phyloP scores from a whole-genome alignment of 2,113 vertebrate species.

The Phylloscopus trochiloides region DNA sequence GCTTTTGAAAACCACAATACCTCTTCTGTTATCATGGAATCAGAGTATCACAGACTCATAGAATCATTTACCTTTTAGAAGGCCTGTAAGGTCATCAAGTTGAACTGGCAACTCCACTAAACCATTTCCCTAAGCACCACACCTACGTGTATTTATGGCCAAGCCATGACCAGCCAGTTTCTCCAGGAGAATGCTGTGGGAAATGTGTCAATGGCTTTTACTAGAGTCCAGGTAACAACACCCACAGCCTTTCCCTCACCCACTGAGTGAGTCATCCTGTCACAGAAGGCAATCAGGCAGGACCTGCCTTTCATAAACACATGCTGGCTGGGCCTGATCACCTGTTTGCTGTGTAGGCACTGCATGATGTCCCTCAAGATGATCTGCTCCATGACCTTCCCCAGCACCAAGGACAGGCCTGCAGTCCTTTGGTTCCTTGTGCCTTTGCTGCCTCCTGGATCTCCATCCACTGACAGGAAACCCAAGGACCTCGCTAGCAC shows the following conservation, averaged over 20 bases:
- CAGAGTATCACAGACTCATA: background rate
- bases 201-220: background rate
- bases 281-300: background rate
- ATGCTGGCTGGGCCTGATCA: background rate
- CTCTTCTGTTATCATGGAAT: background rate
- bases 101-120: background rate
- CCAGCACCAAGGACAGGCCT: background rate
- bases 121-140: background rate
- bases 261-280: background rate
- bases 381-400: background rate
- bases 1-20: background rate
- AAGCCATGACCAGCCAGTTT: background rate
- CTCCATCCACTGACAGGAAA: background rate
- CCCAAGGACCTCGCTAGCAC: background rate
- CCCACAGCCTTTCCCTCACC: background rate
- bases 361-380: too few species aligned
- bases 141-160: background rate
- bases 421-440: background rate
- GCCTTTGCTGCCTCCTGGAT: background rate
- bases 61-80: background rate
- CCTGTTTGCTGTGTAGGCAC: fast-evolving
- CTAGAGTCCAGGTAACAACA: background rate
- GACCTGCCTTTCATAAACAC: background rate
- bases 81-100: background rate
- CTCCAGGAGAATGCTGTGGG: background rate